phyloP scores from a whole-genome alignment of 1,140 invertebrate species.

The Drosophila tani region DNA sequence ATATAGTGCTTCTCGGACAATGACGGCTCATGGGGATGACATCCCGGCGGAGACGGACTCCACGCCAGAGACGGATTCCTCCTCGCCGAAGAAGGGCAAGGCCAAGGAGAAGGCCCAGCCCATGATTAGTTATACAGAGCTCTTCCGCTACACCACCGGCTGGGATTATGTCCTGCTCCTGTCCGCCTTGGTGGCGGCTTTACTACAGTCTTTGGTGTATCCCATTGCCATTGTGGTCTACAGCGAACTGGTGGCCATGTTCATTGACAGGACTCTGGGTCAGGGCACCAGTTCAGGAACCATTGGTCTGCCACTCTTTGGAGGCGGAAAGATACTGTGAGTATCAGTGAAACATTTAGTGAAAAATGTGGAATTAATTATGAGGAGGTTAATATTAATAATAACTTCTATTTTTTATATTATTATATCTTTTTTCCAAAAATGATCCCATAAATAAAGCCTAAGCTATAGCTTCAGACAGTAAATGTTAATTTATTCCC shows the following conservation, averaged over 20 bases:
- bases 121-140: constrained; percentile 64
- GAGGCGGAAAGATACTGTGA: constrained; percentile 86
- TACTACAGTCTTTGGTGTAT: constrained; percentile 87
- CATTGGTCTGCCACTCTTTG: constrained; percentile 84
- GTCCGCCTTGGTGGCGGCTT: constrained; percentile 86
- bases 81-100: constrained; percentile 8
- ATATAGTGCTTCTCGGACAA: constrained; percentile 20
- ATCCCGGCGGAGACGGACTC: constrained; percentile 27
- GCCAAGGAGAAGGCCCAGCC: constrained; percentile 46
- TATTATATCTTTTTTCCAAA: no score
- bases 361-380: no score
- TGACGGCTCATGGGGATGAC: constrained; percentile 38
- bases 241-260: constrained; percentile 88
- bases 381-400: no score
- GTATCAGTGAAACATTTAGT: constrained; percentile 57
- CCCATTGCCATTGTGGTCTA: constrained; percentile 89
- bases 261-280: constrained; percentile 86
- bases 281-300: constrained; percentile 83
- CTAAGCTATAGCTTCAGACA: no score
- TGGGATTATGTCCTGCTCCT: constrained; percentile 83
- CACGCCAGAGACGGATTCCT: not conserved
- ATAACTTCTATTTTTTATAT: no score
- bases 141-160: constrained; percentile 86
- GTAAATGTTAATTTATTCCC: not conserved
- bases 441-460: no score